phyloP scores from a whole-genome alignment of 2,888 invertebrate species.

The Cheilosia urbana region DNA sequence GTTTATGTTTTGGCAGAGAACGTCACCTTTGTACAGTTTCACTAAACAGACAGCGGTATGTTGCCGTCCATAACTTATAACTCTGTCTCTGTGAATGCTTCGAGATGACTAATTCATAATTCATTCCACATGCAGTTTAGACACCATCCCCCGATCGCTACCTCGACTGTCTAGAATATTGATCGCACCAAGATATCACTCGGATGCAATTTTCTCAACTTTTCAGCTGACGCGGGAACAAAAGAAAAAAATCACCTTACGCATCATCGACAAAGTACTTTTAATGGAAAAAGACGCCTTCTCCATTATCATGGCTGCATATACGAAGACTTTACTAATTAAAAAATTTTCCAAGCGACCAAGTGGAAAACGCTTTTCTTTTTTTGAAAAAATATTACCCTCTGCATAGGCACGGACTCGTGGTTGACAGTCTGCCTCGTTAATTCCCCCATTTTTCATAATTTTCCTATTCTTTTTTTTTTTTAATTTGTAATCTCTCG shows the following conservation, averaged over 20 bases:
- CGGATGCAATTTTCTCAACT: constrained; percentile 49
- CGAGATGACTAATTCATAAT: constrained; percentile 65
- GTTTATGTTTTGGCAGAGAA: no score
- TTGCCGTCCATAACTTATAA: neutral
- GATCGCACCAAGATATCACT: constrained; percentile 15
- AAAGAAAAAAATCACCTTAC: constrained; percentile 29
- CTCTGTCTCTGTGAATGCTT: constrained; percentile 50
- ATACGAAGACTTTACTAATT: constrained; percentile 61
- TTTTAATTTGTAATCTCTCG: constrained; percentile 54
- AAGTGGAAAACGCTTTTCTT: constrained; percentile 57
- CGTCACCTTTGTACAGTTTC: no score
- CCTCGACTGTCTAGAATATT: neutral
- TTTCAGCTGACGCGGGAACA: constrained; percentile 16
- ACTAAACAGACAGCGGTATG: no score
- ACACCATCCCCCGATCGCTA: neutral
- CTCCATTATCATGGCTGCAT: constrained; percentile 22
- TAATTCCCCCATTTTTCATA: constrained; percentile 45
- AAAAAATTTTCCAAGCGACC: constrained; percentile 66
- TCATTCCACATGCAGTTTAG: constrained; percentile 19
- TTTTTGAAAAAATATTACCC: neutral
- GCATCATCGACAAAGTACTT: constrained; percentile 51
- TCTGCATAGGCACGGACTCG: neutral
- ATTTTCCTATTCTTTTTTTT: neutral
- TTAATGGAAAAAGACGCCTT: constrained; percentile 21
- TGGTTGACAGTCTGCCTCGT: constrained; percentile 28